phyloP scores from a whole-genome alignment of 2,888 invertebrate species.

The Seladonia tumulorum region DNA sequence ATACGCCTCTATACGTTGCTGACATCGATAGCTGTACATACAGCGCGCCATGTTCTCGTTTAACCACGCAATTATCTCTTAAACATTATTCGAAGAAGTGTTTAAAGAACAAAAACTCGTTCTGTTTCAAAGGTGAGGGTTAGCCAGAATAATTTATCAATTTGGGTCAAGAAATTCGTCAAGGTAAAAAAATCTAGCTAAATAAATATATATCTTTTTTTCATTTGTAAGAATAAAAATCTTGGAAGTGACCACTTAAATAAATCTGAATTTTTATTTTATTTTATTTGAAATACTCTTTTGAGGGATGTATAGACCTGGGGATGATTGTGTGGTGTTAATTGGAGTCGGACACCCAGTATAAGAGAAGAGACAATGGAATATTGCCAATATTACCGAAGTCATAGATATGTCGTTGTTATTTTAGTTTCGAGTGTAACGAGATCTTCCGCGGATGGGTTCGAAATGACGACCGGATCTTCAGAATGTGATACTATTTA shows the following conservation, averaged over 20 bases:
- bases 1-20: background rate
- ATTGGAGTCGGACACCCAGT: background rate
- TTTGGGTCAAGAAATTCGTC: too few relatives aligned
- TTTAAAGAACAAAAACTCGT: too few relatives aligned
- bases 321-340: background rate
- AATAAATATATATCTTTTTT: too few relatives aligned
- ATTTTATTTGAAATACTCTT: background rate
- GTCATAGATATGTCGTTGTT: constrained; percentile 4
- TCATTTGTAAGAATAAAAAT: background rate
- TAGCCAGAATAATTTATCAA: too few relatives aligned
- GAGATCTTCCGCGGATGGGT: background rate
- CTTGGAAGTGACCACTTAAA: background rate
- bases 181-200: too few relatives aligned
- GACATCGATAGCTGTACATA: background rate
- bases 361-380: constrained; percentile 4
- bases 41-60: background rate
- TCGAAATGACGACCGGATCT: constrained; percentile 12
- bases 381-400: constrained; percentile 5
- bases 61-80: background rate
- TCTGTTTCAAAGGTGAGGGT: too few relatives aligned
- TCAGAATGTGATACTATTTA: constrained; percentile 61
- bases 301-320: background rate
- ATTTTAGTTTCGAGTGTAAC: constrained; percentile 1
- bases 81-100: background rate
- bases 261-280: background rate